phyloP scores from a whole-genome alignment of 2,113 vertebrate species.

The Synodontis membranacea region DNA sequence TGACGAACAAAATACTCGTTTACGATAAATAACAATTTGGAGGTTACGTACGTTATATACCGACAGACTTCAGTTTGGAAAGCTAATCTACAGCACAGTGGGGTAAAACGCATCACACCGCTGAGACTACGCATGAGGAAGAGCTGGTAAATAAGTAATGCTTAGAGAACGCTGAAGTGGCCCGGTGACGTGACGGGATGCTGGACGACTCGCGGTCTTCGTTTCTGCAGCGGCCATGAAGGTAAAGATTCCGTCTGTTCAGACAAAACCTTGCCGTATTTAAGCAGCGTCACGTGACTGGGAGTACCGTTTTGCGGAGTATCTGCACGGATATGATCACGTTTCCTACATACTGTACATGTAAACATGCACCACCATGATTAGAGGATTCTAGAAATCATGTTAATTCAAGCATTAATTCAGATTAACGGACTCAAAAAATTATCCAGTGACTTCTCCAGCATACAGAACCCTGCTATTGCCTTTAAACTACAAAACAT shows the following conservation, averaged over 20 bases:
- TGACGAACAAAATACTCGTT: too few species aligned
- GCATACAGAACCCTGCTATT: background rate
- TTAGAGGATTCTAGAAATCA: background rate
- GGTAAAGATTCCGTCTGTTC: background rate
- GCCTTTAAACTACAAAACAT: background rate
- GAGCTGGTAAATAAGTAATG: conserved; percentile 47
- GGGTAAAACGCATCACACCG: conserved; percentile 14
- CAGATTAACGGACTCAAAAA: background rate
- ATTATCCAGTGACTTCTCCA: background rate
- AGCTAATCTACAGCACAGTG: background rate
- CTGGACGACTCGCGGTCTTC: conserved; percentile 40
- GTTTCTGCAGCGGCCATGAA: background rate
- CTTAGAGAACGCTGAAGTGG: conserved; percentile 46
- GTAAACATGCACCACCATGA: background rate
- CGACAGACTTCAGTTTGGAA: background rate
- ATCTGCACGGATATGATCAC: too few species aligned
- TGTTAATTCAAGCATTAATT: background rate
- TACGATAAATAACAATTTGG: background rate
- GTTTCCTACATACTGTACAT: background rate
- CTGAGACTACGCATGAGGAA: conserved; percentile 28
- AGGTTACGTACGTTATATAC: background rate
- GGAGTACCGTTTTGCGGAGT: too few species aligned
- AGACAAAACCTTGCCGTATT: background rate
- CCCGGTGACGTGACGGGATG: conserved; percentile 50
- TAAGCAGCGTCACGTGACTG: too few species aligned